These are phyloP conservation scores for Sebastes diploproa DNA, from an alignment of 2,797 vertebrate genomes.

Conservation along the genomic window DNA sequence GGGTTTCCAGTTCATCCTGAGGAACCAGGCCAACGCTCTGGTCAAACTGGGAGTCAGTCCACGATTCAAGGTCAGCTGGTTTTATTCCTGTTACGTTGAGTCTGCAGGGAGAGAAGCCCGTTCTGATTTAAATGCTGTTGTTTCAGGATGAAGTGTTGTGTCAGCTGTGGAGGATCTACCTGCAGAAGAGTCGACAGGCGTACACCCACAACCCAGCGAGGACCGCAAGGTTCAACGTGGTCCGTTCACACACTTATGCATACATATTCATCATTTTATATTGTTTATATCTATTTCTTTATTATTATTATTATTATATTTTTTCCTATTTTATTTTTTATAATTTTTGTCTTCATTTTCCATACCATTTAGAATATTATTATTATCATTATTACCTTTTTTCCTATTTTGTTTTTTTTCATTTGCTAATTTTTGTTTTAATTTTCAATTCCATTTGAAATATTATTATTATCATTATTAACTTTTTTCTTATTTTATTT, in stretches of 20 bases:
- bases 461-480: background rate
- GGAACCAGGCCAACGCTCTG: conserved; percentile 88
- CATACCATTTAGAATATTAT: no score
- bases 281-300: no score
- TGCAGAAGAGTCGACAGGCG: conserved; percentile 88
- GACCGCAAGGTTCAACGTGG: conserved; percentile 22
- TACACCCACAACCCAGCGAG: conserved; percentile 74
- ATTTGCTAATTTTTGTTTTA: no score
- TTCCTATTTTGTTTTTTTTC: no score
- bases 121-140: background rate
- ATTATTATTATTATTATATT: no score
- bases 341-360: no score
- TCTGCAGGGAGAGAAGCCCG: background rate
- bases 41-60: conserved; percentile 83
- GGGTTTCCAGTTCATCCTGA: conserved; percentile 92
- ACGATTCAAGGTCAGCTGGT: conserved; percentile 81
- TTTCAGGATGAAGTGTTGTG: conserved; percentile 85
- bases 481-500: background rate
- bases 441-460: no score
- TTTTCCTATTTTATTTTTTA: no score
- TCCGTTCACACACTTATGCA: conserved; percentile 26
- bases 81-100: no score
- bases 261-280: no score
- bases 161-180: conserved; percentile 89
- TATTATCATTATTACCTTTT: background rate